These are phyloP conservation scores for Drosophila yooni DNA, from an alignment of 2,888 invertebrate genomes.

Conservation along the genomic window DNA sequence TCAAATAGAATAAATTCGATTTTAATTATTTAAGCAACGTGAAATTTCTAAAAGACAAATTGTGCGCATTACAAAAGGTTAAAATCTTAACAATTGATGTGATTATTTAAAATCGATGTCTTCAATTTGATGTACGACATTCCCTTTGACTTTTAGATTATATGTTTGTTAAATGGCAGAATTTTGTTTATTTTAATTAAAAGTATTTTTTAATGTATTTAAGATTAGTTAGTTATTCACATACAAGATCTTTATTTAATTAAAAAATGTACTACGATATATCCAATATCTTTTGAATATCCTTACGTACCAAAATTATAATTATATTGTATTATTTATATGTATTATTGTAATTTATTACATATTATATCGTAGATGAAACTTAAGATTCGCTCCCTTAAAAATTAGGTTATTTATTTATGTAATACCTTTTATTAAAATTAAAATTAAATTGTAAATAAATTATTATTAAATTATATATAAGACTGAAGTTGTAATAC, in stretches of 20 bases:
- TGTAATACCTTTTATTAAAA: too few species aligned
- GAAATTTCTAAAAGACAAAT: neutral
- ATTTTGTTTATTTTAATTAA: neutral
- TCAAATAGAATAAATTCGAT: neutral
- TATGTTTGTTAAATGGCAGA: neutral
- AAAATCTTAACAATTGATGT: neutral
- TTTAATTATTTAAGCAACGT: neutral
- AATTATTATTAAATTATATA: neutral
- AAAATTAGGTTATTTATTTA: too few species aligned
- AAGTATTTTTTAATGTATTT: neutral
- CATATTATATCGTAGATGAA: neutral
- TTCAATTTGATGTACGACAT: neutral
- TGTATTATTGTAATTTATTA: too few species aligned
- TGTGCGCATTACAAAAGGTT: neutral
- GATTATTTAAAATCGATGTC: neutral
- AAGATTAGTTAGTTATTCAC: neutral
- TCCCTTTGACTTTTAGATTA: neutral
- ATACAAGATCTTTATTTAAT: fast-evolving
- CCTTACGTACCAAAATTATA: neutral
- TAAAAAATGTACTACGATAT: neutral
- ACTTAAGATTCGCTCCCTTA: neutral
- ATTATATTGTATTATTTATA: neutral
- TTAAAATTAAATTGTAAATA: neutral
- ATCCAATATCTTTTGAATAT: neutral
- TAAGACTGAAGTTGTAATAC: neutral